These are phyloP conservation scores for Steinernema khuongi DNA, from an alignment of 1,140 invertebrate genomes.

Conservation along the genomic window DNA sequence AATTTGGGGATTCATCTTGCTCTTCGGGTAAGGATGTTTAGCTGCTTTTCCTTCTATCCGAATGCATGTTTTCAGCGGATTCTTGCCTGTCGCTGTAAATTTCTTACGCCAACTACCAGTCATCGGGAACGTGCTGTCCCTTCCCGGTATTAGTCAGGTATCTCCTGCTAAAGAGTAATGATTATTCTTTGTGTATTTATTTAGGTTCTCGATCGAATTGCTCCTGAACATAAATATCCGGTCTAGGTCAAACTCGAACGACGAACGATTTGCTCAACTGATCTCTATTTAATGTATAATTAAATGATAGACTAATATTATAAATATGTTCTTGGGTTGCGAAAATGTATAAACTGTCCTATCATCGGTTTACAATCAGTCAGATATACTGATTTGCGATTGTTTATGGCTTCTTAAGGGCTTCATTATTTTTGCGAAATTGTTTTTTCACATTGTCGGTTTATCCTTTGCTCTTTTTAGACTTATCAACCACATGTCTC, in stretches of 20 bases:
- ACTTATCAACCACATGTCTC: too few relatives aligned
- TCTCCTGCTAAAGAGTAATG: conserved; percentile 10
- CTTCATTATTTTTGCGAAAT: too few relatives aligned
- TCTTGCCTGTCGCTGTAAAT: conserved; percentile 68
- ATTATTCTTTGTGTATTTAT: conserved; percentile 28
- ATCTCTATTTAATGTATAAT: neutral
- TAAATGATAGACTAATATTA: too few relatives aligned
- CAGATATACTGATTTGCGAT: too few relatives aligned
- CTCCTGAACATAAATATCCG: conserved; percentile 54
- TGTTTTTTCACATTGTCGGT: too few relatives aligned
- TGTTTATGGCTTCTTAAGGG: too few relatives aligned
- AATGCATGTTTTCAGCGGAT: conserved; percentile 64
- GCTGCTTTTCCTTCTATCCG: conserved; percentile 28
- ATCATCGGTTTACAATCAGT: too few relatives aligned
- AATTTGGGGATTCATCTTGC: conserved; percentile 68
- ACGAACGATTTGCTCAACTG: conserved; percentile 3
- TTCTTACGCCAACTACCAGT: conserved; percentile 67
- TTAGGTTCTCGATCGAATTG: conserved; percentile 55
- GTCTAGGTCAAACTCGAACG: conserved; percentile 36
- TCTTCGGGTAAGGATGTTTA: conserved; percentile 64
- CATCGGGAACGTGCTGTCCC: conserved; percentile 64
- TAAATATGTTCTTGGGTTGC: too few relatives aligned
- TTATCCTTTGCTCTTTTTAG: too few relatives aligned
- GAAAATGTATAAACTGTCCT: too few relatives aligned
- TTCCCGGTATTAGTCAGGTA: conserved; percentile 66